Base-by-base conservation (phyloP, 1,140 invertebrate genomes). In the Drosophila serrata region DNA sequence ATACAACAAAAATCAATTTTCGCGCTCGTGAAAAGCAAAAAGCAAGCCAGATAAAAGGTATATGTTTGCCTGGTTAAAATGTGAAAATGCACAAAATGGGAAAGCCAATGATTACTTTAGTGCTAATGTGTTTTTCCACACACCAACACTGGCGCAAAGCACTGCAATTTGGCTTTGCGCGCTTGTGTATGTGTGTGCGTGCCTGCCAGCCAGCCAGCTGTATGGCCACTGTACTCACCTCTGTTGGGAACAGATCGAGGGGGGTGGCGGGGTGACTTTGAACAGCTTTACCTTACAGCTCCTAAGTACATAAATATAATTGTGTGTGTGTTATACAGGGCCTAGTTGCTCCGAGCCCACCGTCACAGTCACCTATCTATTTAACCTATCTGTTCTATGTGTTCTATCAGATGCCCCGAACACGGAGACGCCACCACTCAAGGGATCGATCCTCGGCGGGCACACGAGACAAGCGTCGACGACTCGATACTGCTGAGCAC, bases 361-460 rank as follows among this genome's bases (percentile, higher is more conserved):
- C 19, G 27, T 7, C 11, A 51, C 48, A 8, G n/a, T 49, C 13
- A n/a, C 4, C 33, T 19, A 29, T 43, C 39, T 46, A 9, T 64
- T 35, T 48, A 9, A 13, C 17, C 9, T 22, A 24, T 57, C 2
- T 59, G 7, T 37, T 55, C 8, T 81, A 24, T 59, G 39, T 49
- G 17, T 48, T 33, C 49, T 68, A 51, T 70, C 93, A 97, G 96
- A 97, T 97, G 96, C 96, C 96, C 78, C 95, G 96, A 85, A 96
- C 95, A 80, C 94, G 96, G 73, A 96, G 96, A 93, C 95, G 96
- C 93, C 95, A 96, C 92, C 96, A 96, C 80, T 95, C 95, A 55
- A 95, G 95, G 76, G 96, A 95, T 60, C 94, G 94, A 61, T 93
- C 94, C 60, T 93, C 91, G 42, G 91, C 86, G 35, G 91, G 93